Conservation (phyloP, 2,113 vertebrate genomes). For the Microtus pennsylvanicus region DNA sequence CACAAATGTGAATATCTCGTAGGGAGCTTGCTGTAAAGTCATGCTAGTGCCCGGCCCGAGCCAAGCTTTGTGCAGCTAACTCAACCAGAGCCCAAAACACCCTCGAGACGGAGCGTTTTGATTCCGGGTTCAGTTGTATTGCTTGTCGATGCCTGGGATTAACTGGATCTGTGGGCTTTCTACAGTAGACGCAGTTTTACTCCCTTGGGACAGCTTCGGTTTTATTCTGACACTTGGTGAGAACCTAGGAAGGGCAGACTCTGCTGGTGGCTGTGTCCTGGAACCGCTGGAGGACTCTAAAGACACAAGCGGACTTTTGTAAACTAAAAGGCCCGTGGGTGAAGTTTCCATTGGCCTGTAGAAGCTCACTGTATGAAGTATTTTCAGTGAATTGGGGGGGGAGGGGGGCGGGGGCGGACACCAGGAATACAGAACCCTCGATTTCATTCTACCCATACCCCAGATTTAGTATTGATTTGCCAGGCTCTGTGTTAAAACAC, state of each 20-base stretch:
- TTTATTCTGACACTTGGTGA: background rate
- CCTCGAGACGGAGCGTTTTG: background rate
- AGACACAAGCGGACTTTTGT: background rate
- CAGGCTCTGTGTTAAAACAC: background rate
- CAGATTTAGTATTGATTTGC: slow-evolving; percentile 17
- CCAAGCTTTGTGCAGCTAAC: background rate
- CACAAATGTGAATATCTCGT: background rate
- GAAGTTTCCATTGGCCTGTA: slow-evolving; percentile 13
- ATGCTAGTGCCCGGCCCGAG: background rate
- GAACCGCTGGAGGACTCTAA: background rate
- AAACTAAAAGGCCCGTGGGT: background rate
- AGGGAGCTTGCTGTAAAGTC: slow-evolving; percentile 4
- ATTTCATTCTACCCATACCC: background rate
- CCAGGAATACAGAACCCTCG: background rate
- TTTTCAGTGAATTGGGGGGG: background rate
- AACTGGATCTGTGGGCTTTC: background rate
- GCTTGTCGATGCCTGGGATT: background rate
- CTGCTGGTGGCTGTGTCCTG: background rate
- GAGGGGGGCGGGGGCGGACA: fast-evolving
- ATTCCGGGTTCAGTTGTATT: background rate
- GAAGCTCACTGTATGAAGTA: background rate
- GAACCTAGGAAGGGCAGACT: background rate
- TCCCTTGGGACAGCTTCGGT: background rate
- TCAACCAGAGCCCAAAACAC: background rate
- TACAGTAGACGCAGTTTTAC: background rate